Conservation (phyloP, 1,140 invertebrate genomes). For the Octopus bimaculoides region DNA sequence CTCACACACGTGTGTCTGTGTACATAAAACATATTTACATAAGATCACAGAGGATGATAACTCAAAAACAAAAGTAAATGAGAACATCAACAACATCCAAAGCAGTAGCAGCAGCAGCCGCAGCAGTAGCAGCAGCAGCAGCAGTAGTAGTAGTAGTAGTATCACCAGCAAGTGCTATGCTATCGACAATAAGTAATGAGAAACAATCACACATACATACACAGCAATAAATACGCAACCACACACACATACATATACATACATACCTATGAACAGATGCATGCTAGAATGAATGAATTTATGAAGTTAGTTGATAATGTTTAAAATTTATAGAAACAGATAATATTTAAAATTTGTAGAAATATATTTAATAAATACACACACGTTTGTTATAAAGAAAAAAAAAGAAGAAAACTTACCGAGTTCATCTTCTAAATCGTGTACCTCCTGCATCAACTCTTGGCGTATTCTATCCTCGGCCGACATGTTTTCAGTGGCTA, state of each 20-base stretch:
- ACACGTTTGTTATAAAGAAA: neutral
- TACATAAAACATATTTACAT: neutral
- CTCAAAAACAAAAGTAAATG: neutral
- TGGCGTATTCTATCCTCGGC: slow-evolving; percentile 9
- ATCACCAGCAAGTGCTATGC: neutral
- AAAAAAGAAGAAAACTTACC: slow-evolving; percentile 38
- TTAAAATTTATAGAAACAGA: no score
- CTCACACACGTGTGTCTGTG: neutral
- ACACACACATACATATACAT: neutral
- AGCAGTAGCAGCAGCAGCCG: neutral
- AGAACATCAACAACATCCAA: neutral
- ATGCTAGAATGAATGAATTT: neutral
- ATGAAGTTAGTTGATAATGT: no score
- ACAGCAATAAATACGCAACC: neutral
- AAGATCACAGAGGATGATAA: neutral
- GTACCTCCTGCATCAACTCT: slow-evolving; percentile 41
- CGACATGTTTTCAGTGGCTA: slow-evolving; percentile 12
- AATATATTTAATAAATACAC: neutral
- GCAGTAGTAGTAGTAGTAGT: neutral
- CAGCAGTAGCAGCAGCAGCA: neutral
- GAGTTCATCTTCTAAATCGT: slow-evolving; percentile 50
- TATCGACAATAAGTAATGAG: neutral
- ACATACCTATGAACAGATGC: neutral
- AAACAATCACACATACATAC: slow-evolving; percentile 13
- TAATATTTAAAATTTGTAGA: no score